Evolutionary conservation across 2,797 vertebrate genomes (phyloP).

Genomic region (Limosa lapponica): DNA sequence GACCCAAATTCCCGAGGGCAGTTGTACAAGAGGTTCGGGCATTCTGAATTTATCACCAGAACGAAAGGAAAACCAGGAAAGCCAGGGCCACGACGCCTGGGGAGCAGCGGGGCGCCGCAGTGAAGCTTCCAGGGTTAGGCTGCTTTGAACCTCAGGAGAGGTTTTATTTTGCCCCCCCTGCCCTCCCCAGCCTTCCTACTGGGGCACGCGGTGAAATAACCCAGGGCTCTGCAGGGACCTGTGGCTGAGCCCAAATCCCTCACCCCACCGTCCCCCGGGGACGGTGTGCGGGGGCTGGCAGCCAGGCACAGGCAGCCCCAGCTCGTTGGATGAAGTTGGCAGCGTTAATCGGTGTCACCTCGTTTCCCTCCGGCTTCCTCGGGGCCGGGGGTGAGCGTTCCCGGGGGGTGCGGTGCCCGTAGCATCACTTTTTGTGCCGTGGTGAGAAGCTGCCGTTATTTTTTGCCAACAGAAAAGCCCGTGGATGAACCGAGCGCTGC

Average conservation of each 20-base stretch:
- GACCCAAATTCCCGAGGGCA: background rate
- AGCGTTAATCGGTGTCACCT: background rate
- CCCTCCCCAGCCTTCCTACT: background rate
- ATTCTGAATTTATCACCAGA: background rate
- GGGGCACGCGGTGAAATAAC: background rate
- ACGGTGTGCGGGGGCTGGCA: accelerated
- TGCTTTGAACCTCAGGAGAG: background rate
- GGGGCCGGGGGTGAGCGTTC: background rate
- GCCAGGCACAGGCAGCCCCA: background rate
- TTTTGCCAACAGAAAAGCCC: background rate
- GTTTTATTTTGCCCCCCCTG: background rate
- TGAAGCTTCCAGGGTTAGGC: background rate
- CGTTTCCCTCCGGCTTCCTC: background rate
- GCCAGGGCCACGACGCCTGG: background rate
- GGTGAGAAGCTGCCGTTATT: accelerated
- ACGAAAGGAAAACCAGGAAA: background rate
- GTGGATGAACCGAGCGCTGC: background rate
- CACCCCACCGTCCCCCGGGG: background rate
- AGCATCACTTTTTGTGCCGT: accelerated
- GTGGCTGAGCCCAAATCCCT: accelerated
- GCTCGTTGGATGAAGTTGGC: accelerated
- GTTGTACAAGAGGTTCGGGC: background rate
- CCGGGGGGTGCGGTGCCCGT: background rate
- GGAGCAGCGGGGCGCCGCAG: background rate
- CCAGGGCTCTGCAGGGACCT: background rate